A percentile compares a stretch with the other conserved stretches of the same genome.
These are phyloP conservation scores for Erethizon dorsatum DNA, from an alignment of 2,797 vertebrate species.

Conservation along the genomic window DNA sequence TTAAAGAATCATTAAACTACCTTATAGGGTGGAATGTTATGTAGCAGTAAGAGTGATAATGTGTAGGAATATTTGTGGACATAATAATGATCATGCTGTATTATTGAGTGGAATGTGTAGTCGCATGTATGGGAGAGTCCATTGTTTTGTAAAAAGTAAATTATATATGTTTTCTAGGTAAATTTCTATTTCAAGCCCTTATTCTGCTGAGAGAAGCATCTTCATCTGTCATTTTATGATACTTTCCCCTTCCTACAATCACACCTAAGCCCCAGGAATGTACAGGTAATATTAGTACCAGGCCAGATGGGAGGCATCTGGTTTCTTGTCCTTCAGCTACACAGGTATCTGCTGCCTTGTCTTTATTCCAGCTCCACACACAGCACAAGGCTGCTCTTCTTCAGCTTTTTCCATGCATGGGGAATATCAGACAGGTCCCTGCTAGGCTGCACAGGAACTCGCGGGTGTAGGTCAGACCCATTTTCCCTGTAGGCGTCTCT, in stretches of 20 bases:
- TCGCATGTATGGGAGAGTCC: too few species aligned
- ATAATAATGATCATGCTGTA: neutral
- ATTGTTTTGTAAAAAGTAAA: too few species aligned
- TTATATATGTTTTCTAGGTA: neutral
- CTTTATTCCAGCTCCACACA: neutral
- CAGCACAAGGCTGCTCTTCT: neutral
- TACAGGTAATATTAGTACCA: neutral
- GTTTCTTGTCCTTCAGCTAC: neutral
- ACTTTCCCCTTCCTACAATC: neutral
- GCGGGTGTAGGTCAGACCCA: neutral
- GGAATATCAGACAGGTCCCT: neutral
- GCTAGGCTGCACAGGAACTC: neutral
- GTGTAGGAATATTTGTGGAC: constrained; percentile 33
- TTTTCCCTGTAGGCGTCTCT: neutral
- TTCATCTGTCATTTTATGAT: neutral
- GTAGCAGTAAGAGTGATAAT: neutral
- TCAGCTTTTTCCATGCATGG: neutral
- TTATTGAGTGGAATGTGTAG: too few species aligned
- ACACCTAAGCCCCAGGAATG: neutral
- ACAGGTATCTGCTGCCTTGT: neutral
- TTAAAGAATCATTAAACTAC: constrained; percentile 29
- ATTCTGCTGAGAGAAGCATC: neutral
- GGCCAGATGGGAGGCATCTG: neutral
- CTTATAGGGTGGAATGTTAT: neutral
- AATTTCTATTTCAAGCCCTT: neutral